phyloP scores from a whole-genome alignment of 2,888 invertebrate species.

The Julus scanicus region DNA sequence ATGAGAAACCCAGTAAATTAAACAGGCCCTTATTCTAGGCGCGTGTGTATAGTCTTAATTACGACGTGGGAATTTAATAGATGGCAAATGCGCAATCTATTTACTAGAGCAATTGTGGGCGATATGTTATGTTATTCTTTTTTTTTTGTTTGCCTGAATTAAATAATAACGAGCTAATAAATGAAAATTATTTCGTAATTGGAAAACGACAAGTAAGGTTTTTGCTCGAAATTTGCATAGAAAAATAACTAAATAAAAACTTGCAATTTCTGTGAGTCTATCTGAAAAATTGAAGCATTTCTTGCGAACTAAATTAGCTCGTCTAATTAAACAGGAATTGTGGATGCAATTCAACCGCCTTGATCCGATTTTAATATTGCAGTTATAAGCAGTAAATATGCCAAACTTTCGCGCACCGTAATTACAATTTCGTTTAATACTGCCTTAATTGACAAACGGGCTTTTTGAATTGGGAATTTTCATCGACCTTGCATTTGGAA shows the following conservation, averaged over 20 bases:
- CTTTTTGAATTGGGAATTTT: neutral
- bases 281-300: neutral
- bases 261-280: neutral
- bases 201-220: neutral
- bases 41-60: neutral
- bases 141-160: neutral
- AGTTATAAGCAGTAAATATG: neutral
- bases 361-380: neutral
- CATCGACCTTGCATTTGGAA: neutral
- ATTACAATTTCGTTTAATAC: neutral
- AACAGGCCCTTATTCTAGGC: constrained; percentile 7
- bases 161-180: constrained; percentile 30
- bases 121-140: neutral
- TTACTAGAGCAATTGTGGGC: constrained; percentile 23
- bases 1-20: constrained; percentile 3
- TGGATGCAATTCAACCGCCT: neutral
- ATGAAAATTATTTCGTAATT: neutral
- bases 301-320: neutral
- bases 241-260: neutral
- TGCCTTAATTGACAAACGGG: neutral
- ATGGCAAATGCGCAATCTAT: constrained; percentile 17
- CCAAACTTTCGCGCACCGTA: neutral
- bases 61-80: constrained; percentile 30
- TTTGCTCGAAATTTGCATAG: neutral
- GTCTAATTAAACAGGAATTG: constrained; percentile 1